phyloP scores from a whole-genome alignment of 2,888 invertebrate genomes.

The Andricus curvator region DNA sequence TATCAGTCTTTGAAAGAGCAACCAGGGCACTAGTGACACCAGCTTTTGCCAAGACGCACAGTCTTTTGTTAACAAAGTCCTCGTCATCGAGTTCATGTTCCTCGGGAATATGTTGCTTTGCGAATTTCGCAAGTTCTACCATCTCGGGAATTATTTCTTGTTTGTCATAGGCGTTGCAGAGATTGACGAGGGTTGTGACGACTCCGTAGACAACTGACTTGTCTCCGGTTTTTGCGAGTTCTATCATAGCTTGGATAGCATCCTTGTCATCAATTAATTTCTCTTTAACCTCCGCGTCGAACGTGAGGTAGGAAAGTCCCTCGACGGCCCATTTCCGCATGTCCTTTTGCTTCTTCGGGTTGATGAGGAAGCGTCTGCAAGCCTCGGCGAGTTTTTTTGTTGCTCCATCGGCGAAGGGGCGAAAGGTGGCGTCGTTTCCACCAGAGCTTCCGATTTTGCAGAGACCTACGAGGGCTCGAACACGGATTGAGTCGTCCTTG shows the following conservation, averaged over 20 bases:
- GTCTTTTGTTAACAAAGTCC: constrained; percentile 91
- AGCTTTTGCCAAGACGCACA: constrained; percentile 87
- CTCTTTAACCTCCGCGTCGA: constrained; percentile 99
- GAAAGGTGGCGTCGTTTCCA: constrained; percentile 95
- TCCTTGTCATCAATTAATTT: constrained; percentile 92
- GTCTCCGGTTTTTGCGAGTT: constrained; percentile 92
- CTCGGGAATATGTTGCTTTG: constrained; percentile 99
- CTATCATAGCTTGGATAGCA: constrained; percentile 92
- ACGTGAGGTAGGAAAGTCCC: constrained; percentile 96
- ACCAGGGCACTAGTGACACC: constrained; percentile 95
- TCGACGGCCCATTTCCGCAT: constrained; percentile 98
- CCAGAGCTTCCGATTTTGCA: constrained; percentile 97
- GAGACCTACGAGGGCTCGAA: constrained; percentile 93
- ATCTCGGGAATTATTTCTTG: constrained; percentile 97
- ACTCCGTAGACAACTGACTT: constrained; percentile 94
- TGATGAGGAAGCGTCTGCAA: constrained; percentile 93
- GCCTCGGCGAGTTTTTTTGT: constrained; percentile 95
- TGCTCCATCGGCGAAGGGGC: constrained; percentile 97
- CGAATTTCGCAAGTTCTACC: constrained; percentile 98
- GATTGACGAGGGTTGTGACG: constrained; percentile 95
- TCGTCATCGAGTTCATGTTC: constrained; percentile 95
- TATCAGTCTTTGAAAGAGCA: constrained; percentile 94
- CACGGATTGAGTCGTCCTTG: constrained; percentile 93
- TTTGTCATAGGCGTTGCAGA: constrained; percentile 98
- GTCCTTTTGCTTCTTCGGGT: constrained; percentile 92